Percentiles rank a stretch among this genome's conserved stretches.
Conservation (phyloP, 2,797 vertebrate genomes). For the Ctenopoma multispine region DNA sequence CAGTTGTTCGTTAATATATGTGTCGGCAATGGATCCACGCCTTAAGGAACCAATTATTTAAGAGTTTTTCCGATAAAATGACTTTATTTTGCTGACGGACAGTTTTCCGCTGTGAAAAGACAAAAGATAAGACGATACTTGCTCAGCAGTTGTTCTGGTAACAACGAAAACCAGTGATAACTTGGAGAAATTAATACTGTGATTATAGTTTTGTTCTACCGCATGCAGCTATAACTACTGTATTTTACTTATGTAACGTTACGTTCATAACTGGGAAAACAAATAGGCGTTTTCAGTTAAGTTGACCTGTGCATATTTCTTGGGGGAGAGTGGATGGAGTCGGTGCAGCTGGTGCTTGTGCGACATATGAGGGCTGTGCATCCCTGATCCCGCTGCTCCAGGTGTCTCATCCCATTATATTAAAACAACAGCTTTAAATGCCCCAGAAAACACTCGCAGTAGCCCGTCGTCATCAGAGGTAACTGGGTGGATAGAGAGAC, state of each 20-base stretch:
- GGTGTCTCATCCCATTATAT: slow-evolving; percentile 33
- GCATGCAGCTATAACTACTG: background rate
- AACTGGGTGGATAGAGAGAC: slow-evolving; percentile 55
- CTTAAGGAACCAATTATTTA: background rate
- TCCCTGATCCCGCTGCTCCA: slow-evolving; percentile 66
- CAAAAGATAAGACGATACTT: slow-evolving; percentile 63
- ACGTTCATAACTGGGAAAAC: background rate
- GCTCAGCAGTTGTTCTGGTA: slow-evolving; percentile 49
- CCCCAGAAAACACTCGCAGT: slow-evolving; percentile 48
- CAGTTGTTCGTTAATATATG: background rate
- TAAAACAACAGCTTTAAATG: slow-evolving; percentile 62
- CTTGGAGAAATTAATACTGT: slow-evolving; percentile 7
- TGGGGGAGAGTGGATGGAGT: slow-evolving; percentile 58
- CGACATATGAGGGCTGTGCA: slow-evolving; percentile 57
- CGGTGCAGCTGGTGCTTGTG: slow-evolving; percentile 66
- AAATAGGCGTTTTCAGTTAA: slow-evolving; percentile 11
- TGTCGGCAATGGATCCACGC: background rate
- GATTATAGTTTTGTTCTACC: background rate
- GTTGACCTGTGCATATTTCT: slow-evolving; percentile 22
- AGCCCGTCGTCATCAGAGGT: slow-evolving; percentile 54
- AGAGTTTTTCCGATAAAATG: slow-evolving; percentile 20
- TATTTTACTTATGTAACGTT: slow-evolving; percentile 1
- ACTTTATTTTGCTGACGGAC: slow-evolving; percentile 48
- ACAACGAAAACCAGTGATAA: slow-evolving; percentile 23
- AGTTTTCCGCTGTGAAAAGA: slow-evolving; percentile 52